Percentiles rank a stretch among this genome's conserved stretches.
phyloP scores from a whole-genome alignment of 2,113 vertebrate species.

The Sceloporus tristichus region DNA sequence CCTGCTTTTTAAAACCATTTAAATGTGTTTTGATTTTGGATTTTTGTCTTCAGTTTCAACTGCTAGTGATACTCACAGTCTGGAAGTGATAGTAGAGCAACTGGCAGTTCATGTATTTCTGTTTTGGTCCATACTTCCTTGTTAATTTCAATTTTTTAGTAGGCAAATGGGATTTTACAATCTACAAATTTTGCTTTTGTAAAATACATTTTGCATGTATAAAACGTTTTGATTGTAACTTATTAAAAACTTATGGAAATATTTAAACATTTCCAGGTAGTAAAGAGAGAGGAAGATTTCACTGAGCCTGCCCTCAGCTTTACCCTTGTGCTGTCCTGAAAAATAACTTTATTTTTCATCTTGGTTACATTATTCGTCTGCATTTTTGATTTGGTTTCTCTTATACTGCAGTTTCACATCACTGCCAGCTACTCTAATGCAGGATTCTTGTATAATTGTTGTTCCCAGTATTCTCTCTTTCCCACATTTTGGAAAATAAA shows the following conservation, averaged over 20 bases:
- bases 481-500: not conserved
- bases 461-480: not conserved
- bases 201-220: too few species aligned
- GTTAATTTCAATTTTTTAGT: not conserved
- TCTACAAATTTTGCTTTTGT: too few species aligned
- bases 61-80: not conserved
- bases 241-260: not conserved
- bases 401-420: too few species aligned
- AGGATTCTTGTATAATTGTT: not conserved
- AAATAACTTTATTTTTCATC: not conserved
- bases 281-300: not conserved
- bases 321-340: not conserved
- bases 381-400: not conserved
- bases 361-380: rapidly evolving
- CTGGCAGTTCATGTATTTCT: not conserved
- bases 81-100: not conserved
- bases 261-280: not conserved
- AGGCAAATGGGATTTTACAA: not conserved
- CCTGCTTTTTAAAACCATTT: not conserved
- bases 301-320: not conserved
- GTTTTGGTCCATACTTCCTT: not conserved
- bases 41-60: not conserved
- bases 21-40: not conserved
- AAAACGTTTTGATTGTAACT: not conserved
- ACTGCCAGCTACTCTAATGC: not conserved